Evolutionary conservation across 2,113 vertebrate species (phyloP).

Genomic region (Micronycteris hirsuta): DNA sequence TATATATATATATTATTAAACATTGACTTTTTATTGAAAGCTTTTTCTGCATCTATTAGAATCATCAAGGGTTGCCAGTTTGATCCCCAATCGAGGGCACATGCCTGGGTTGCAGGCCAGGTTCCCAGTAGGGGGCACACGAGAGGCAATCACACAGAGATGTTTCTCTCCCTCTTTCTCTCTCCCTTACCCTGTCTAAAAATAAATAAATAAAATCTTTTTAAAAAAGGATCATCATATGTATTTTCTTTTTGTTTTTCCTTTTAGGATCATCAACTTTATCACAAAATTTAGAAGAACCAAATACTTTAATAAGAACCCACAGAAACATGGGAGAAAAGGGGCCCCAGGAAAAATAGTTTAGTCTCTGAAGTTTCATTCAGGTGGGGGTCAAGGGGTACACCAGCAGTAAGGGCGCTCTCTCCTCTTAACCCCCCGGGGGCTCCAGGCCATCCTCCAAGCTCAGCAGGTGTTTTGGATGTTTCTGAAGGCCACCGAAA

Average conservation of each 20-base stretch:
- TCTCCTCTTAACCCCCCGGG: neutral
- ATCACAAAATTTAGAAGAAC: neutral
- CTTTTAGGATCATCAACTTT: neutral
- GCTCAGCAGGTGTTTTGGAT: neutral
- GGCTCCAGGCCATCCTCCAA: neutral
- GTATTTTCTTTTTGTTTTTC: neutral
- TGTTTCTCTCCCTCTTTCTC: too few species aligned
- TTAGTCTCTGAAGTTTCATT: neutral
- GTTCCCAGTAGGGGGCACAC: too few species aligned
- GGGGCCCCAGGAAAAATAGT: neutral
- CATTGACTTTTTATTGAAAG: neutral
- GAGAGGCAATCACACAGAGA: too few species aligned
- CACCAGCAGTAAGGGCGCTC: neutral
- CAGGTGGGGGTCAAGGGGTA: neutral
- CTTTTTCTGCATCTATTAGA: neutral
- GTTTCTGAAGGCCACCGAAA: neutral
- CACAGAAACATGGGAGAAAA: neutral
- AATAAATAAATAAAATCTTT: too few species aligned
- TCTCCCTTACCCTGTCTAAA: too few species aligned
- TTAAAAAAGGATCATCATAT: neutral
- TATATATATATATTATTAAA: neutral
- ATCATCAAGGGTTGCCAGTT: neutral
- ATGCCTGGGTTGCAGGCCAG: too few species aligned
- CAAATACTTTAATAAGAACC: neutral
- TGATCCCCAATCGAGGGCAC: too few species aligned